phyloP scores from a whole-genome alignment of 2,113 vertebrate genomes.

The Oceanites oceanicus region DNA sequence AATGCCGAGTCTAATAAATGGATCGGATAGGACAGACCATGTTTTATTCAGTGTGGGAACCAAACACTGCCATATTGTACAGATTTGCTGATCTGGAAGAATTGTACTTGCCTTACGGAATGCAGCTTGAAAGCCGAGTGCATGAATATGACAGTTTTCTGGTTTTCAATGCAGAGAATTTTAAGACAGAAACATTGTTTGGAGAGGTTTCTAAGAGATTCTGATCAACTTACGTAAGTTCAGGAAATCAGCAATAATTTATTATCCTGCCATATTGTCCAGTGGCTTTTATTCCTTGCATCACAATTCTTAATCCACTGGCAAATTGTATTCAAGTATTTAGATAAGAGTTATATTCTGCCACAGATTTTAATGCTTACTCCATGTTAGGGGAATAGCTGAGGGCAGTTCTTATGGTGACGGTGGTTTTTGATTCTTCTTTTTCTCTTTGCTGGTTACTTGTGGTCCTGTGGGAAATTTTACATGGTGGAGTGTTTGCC shows the following conservation, averaged over 20 bases:
- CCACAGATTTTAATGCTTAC: background rate
- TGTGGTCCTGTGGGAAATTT: background rate
- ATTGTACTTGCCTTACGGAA: slow-evolving; percentile 22
- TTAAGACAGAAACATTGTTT: background rate
- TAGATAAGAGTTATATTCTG: background rate
- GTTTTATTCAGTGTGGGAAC: slow-evolving; percentile 56
- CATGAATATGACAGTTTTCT: slow-evolving; percentile 24
- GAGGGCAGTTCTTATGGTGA: background rate
- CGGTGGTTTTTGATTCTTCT: background rate
- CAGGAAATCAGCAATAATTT: background rate
- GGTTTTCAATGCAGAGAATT: background rate
- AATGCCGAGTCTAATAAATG: slow-evolving; percentile 11
- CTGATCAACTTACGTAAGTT: background rate
- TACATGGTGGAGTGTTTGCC: background rate
- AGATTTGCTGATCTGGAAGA: slow-evolving; percentile 2
- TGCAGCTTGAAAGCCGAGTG: background rate
- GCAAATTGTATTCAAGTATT: background rate
- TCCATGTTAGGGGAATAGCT: background rate
- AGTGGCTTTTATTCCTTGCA: background rate
- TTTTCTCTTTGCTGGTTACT: background rate
- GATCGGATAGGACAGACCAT: background rate
- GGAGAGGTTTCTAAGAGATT: background rate
- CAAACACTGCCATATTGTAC: slow-evolving; percentile 9
- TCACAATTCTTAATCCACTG: background rate
- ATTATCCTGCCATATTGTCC: background rate